Percentiles rank a stretch among this genome's conserved stretches.
phyloP scores from a whole-genome alignment of 1,140 invertebrate genomes.

The Zaprionus ghesquierei region DNA sequence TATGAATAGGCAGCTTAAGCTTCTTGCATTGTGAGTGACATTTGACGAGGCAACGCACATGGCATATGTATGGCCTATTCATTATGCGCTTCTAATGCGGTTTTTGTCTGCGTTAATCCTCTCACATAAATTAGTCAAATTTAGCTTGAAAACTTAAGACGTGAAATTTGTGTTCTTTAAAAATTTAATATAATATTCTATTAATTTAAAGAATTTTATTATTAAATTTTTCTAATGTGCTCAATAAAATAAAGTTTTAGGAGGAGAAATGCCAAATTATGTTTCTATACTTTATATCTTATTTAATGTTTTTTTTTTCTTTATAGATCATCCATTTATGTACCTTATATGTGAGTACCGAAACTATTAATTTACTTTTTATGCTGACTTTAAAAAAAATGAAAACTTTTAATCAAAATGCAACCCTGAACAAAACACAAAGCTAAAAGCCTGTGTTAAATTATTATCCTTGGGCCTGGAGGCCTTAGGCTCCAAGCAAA shows the following conservation, averaged over 20 bases:
- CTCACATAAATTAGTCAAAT: background rate
- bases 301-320: background rate
- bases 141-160: background rate
- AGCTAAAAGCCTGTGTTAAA: background rate
- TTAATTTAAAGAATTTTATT: background rate
- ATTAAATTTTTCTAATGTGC: too few relatives aligned
- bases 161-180: background rate
- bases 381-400: background rate
- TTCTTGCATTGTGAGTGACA: background rate
- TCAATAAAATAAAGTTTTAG: too few relatives aligned
- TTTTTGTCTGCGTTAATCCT: background rate
- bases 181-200: background rate
- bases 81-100: background rate
- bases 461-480: background rate
- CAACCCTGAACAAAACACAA: background rate
- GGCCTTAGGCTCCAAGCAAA: too few relatives aligned
- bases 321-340: background rate
- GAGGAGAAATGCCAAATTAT: too few relatives aligned
- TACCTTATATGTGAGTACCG: background rate
- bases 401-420: background rate
- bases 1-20: slow-evolving; percentile 15
- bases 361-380: background rate
- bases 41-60: background rate
- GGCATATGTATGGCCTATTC: background rate
- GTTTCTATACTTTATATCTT: background rate